Percentiles rank a stretch among this genome's conserved stretches.
Evolutionary conservation across 2,797 vertebrate species (phyloP).

Genomic region (Huso huso): DNA sequence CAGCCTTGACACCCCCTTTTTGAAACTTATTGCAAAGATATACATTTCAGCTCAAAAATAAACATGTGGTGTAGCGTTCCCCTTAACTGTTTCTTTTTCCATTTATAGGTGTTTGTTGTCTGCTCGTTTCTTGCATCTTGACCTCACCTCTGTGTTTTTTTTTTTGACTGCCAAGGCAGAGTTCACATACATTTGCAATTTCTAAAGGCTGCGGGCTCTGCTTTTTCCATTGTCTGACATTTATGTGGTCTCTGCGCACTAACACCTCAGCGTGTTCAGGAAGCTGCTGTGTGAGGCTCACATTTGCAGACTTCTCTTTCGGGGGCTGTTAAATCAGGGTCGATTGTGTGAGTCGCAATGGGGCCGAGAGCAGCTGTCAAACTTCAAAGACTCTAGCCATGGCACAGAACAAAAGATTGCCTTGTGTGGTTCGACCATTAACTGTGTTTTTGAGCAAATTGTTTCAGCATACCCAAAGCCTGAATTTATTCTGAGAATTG

Average conservation of each 20-base stretch:
- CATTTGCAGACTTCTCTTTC: not conserved
- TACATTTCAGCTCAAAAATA: too few relatives aligned
- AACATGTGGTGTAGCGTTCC: not conserved
- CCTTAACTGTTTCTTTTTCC: not conserved
- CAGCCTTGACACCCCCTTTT: too few relatives aligned
- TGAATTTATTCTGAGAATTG: too few relatives aligned
- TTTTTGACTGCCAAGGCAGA: not conserved
- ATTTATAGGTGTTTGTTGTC: not conserved
- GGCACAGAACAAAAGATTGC: too few relatives aligned
- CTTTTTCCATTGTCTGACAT: slow-evolving; percentile 7
- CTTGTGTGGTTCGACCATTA: too few relatives aligned
- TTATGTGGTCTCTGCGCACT: slow-evolving; percentile 6
- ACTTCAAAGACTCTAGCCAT: too few relatives aligned
- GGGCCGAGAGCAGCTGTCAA: too few relatives aligned
- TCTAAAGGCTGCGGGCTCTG: not conserved
- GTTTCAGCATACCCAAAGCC: too few relatives aligned
- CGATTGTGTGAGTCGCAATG: too few relatives aligned
- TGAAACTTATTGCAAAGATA: too few relatives aligned
- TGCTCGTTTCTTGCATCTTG: not conserved
- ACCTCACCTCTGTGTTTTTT: not conserved
- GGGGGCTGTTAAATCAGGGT: too few relatives aligned
- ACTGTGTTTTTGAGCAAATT: too few relatives aligned
- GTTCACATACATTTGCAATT: not conserved
- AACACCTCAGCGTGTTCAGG: not conserved
- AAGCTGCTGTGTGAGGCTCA: slow-evolving; percentile 2